Evolutionary conservation across 2,888 invertebrate species (phyloP).

Genomic region (Nemurella pictetii): DNA sequence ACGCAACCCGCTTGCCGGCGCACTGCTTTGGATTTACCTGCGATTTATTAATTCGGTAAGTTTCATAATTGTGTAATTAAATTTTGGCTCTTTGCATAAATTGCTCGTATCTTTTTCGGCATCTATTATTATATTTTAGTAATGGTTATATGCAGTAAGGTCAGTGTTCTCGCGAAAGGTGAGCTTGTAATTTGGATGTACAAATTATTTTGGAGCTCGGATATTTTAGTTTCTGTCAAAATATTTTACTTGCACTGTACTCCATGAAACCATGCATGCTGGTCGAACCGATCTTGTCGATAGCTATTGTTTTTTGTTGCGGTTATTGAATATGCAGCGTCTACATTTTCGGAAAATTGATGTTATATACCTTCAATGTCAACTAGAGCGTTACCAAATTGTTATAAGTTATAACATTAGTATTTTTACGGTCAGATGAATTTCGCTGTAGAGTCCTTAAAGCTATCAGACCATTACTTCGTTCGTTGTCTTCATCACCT

Average conservation of each 20-base stretch:
- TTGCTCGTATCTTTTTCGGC: not conserved
- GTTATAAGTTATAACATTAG: conserved; percentile 15
- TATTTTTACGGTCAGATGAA: conserved; percentile 22
- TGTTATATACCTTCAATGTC: conserved; percentile 8
- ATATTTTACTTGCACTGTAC: not conserved
- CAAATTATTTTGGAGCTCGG: not conserved
- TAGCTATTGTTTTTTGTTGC: not conserved
- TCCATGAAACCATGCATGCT: not conserved
- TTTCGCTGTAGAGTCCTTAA: not conserved
- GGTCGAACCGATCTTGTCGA: not conserved
- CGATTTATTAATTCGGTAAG: not conserved
- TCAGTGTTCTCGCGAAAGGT: not conserved
- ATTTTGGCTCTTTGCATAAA: not conserved
- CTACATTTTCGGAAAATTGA: too few relatives aligned
- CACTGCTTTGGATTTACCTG: not conserved
- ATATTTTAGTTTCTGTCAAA: not conserved
- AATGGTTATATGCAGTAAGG: not conserved
- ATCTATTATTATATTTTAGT: not conserved
- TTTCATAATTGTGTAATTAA: not conserved
- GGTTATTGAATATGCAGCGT: not conserved
- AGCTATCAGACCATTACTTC: conserved; percentile 22
- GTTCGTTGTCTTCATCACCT: not conserved
- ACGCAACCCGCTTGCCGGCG: not conserved
- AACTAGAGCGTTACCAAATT: conserved; percentile 29
- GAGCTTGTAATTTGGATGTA: not conserved